Evolutionary conservation across 2,113 vertebrate genomes (phyloP).

Genomic region (Cryptoleucopteryx plumbea): DNA sequence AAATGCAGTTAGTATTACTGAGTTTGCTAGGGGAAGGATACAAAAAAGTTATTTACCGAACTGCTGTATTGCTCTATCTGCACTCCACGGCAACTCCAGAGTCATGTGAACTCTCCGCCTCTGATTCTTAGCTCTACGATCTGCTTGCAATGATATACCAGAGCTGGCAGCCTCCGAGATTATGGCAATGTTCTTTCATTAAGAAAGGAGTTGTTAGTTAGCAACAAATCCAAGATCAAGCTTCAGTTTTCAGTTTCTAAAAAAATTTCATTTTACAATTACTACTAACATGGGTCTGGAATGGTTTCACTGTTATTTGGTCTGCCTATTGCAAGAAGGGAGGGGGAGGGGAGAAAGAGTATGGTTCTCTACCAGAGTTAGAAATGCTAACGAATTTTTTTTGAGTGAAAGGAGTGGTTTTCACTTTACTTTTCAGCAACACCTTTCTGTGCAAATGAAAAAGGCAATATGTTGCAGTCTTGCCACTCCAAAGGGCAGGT

Average conservation of each 20-base stretch:
- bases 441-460: background rate
- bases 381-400: background rate
- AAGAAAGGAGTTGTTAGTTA: background rate
- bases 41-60: slow-evolving; percentile 79
- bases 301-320: background rate
- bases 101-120: slow-evolving; percentile 96
- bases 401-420: background rate
- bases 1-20: background rate
- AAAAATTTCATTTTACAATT: background rate
- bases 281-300: background rate
- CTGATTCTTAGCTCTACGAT: slow-evolving; percentile 95
- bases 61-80: slow-evolving; percentile 95
- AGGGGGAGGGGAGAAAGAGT: background rate
- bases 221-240: background rate
- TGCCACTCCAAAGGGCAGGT: background rate
- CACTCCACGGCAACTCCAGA: slow-evolving; percentile 94
- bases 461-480: background rate
- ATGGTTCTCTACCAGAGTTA: background rate
- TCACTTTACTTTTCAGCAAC: background rate
- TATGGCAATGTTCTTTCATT: slow-evolving; percentile 91
- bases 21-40: background rate
- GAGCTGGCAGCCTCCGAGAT: slow-evolving; percentile 99
- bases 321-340: background rate
- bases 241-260: background rate
- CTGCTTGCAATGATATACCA: slow-evolving; percentile 95